Conservation (phyloP, 1,140 invertebrate genomes). For the Plectus sambesii region DNA sequence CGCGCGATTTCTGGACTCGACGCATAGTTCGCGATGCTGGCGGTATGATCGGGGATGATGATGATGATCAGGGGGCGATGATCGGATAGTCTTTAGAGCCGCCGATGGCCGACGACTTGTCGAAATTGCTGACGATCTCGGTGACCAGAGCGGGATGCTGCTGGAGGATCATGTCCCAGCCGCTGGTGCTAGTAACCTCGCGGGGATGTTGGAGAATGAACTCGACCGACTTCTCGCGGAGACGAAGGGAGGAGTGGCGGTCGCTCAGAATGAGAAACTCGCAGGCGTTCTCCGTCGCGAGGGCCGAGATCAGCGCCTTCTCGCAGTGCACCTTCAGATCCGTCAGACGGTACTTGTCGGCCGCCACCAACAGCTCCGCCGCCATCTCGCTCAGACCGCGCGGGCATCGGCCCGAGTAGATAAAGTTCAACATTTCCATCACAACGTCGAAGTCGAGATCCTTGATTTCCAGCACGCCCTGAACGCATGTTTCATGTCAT, state of each 20-base stretch:
- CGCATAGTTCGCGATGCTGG: no score
- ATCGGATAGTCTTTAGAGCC: no score
- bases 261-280: slow-evolving; percentile 40
- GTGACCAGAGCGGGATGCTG: slow-evolving; percentile 34
- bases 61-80: no score
- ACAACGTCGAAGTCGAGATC: slow-evolving; percentile 39
- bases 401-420: slow-evolving; percentile 35
- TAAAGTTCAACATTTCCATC: slow-evolving; percentile 42
- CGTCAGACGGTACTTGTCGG: slow-evolving; percentile 41
- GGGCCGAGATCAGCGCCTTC: slow-evolving; percentile 29
- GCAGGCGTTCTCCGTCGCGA: slow-evolving; percentile 38
- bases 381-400: slow-evolving; percentile 38
- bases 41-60: no score
- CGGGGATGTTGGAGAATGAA: slow-evolving; percentile 32
- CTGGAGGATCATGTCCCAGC: slow-evolving; percentile 32
- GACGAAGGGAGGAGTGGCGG: slow-evolving; percentile 26
- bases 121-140: slow-evolving; percentile 33
- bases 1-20: no score
- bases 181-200: slow-evolving; percentile 25
- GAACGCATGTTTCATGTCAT: slow-evolving; percentile 15
- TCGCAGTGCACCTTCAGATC: slow-evolving; percentile 40
- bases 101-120: no score
- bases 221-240: slow-evolving; percentile 34
- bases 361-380: slow-evolving; percentile 43
- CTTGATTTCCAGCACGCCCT: slow-evolving; percentile 41